Evolutionary conservation across 1,140 invertebrate species (phyloP).

Genomic region (Conus betulinus): DNA sequence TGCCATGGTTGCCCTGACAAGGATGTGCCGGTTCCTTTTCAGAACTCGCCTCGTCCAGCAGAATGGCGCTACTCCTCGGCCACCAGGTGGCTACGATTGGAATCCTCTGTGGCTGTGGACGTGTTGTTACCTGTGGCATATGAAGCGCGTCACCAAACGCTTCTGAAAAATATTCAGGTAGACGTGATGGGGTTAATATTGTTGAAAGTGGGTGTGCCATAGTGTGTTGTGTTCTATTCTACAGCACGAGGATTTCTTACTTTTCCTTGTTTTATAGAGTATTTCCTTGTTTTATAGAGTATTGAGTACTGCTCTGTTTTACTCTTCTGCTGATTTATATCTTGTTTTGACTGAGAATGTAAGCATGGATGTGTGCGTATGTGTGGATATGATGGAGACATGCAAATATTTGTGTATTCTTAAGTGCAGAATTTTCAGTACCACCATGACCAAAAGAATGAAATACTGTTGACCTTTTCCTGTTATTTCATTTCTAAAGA

Average conservation of each 20-base stretch:
- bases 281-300: too few species aligned
- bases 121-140: conserved; percentile 80
- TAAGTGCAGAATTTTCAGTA: too few species aligned
- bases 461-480: too few species aligned
- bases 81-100: conserved; percentile 81
- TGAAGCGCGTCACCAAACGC: conserved; percentile 78
- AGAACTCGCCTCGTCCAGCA: conserved; percentile 67
- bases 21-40: not conserved
- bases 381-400: not conserved
- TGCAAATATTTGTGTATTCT: too few species aligned
- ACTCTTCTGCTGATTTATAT: too few species aligned
- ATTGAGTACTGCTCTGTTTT: too few species aligned
- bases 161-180: conserved; percentile 83
- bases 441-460: too few species aligned
- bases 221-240: too few species aligned
- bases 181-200: conserved; percentile 26
- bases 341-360: not conserved
- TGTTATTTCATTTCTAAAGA: too few species aligned
- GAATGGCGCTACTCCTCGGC: conserved; percentile 70
- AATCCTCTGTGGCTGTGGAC: conserved; percentile 84
- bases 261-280: too few species aligned
- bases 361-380: conserved; percentile 15
- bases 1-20: too few species aligned
- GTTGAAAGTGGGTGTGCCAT: not conserved
- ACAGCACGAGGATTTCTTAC: too few species aligned